Conservation (phyloP, 37 sponge, comb jelly and placozoan species). For the Theonella swinhoei region DNA sequence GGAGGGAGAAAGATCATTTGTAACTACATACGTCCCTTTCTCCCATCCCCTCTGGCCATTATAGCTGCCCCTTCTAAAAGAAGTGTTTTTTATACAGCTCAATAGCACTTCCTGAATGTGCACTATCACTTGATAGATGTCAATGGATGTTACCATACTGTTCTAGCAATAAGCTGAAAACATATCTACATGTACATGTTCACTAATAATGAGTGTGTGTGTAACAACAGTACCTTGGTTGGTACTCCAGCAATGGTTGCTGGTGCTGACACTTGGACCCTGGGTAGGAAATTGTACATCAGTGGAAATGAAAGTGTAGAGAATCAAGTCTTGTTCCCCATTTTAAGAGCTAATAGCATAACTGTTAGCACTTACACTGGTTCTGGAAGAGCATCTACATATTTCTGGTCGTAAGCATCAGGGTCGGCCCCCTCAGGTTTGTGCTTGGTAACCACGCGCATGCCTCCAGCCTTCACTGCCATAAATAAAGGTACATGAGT, state of each 20-base stretch:
- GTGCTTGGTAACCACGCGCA: constrained; percentile 71
- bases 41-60: too few relatives aligned
- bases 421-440: constrained; percentile 55
- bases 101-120: too few relatives aligned
- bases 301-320: too few relatives aligned
- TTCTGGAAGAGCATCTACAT: constrained; percentile 63
- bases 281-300: background rate
- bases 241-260: background rate
- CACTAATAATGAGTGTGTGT: too few relatives aligned
- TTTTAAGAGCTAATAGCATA: background rate
- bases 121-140: too few relatives aligned
- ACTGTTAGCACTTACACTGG: constrained; percentile 11
- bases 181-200: too few relatives aligned
- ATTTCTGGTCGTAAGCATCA: constrained; percentile 87
- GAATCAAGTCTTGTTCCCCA: too few relatives aligned
- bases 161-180: too few relatives aligned
- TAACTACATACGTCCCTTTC: too few relatives aligned
- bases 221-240: background rate
- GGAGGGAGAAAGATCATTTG: background rate
- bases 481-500: background rate
- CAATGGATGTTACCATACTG: too few relatives aligned
- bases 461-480: constrained; percentile 84
- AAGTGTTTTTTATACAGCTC: too few relatives aligned
- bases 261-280: background rate
- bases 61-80: too few relatives aligned